Evolutionary conservation across 2,888 invertebrate species (phyloP), one percentile per base, ranked within the genome.

Genomic region (Tupiocoris notatus): DNA sequence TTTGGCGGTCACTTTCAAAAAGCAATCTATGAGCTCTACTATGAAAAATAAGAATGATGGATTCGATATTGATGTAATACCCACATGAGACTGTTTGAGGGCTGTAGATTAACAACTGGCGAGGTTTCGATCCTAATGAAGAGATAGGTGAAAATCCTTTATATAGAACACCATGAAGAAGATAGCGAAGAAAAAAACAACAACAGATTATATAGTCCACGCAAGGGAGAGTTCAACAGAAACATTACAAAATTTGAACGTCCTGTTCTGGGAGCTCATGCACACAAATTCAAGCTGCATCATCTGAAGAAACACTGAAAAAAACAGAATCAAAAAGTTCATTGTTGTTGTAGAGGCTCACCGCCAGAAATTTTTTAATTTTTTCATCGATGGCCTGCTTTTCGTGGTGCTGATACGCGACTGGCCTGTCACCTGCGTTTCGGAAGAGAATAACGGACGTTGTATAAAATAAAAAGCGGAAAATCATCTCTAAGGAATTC

Each of bases 311-410:
- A 77, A 77, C 78, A 79, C 77, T 78, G 77, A 78, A 79, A 73
- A 77, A 75, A 70, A 75, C 57, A 75, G 61, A 75, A 62, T 70
- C 39, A 68, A 77, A 79, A 79, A 77, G 39, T 39, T 77, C 70
- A 77, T 77, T 70, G 57, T 66, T 70, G 59, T 25, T 64, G 39
- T 61, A 58, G 57, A 78, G 78, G 77, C 86, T 86, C 92, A 95
- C 95, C 93, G 93, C 93, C 88, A 94, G 88, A 87, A 94, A 95
- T 86, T 93, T 94, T 91, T 94, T 92, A 88, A 94, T 94, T 90
- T 94, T 93, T 87, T 94, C 93, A 86, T 93, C 92, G 86, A 93
- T 91, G 86, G 92, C 93, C 85, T 92, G 92, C 83, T 91, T 91
- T 88, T 91, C 92, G 86, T 90, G 88, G 58, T 78, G 77, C 59